Evolutionary conservation across 2,113 vertebrate genomes (phyloP).

Genomic region (Macrotus californicus): DNA sequence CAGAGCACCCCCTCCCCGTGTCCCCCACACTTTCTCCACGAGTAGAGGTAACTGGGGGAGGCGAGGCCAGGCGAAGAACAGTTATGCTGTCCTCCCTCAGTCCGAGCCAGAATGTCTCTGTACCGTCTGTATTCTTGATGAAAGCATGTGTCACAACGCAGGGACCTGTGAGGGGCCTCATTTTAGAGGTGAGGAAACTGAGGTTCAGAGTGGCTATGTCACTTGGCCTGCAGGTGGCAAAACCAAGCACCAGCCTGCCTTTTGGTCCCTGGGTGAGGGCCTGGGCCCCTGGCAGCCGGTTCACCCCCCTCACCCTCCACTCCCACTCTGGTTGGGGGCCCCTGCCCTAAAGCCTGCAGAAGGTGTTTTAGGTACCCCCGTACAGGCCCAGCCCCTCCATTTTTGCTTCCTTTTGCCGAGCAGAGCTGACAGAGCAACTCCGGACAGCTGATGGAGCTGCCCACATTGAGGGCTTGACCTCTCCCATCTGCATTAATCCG

Average conservation of each 20-base stretch:
- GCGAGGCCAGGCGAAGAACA: not conserved
- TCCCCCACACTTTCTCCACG: not conserved
- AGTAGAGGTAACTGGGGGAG: not conserved
- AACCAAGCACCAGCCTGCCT: not conserved
- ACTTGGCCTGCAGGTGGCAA: not conserved
- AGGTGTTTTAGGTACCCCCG: accelerated
- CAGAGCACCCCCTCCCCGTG: not conserved
- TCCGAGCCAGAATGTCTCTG: accelerated
- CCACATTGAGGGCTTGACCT: not conserved
- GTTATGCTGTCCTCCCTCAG: not conserved
- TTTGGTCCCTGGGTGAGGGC: not conserved
- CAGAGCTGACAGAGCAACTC: not conserved
- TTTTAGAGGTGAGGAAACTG: not conserved
- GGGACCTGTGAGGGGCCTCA: not conserved
- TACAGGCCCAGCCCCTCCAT: accelerated
- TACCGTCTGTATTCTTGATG: accelerated
- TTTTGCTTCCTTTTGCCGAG: not conserved
- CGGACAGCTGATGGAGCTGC: no score
- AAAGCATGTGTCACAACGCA: not conserved
- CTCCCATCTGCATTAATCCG: not conserved
- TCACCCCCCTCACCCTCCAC: no score
- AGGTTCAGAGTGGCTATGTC: no score
- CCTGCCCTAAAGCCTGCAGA: not conserved
- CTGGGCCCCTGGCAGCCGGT: not conserved
- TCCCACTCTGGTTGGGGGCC: no score